Conservation (phyloP, 2,888 invertebrate species). For the Trisateles emortualis region DNA sequence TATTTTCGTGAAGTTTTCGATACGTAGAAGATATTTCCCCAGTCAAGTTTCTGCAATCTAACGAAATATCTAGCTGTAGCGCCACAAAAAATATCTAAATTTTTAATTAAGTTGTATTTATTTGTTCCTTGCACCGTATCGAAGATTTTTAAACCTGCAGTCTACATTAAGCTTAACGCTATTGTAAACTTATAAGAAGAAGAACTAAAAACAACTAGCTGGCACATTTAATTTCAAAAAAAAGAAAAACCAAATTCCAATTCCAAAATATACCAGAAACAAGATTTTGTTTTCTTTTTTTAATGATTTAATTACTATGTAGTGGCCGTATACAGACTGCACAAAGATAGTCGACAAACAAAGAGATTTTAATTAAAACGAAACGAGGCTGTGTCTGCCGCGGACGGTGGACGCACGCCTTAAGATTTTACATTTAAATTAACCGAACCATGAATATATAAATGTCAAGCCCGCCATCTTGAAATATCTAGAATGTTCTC, state of each 20-base stretch:
- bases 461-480: constrained; percentile 35
- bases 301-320: constrained; percentile 49
- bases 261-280: constrained; percentile 18
- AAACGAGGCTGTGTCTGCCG: constrained; percentile 20
- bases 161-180: no score
- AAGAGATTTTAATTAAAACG: constrained; percentile 52
- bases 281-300: constrained; percentile 19
- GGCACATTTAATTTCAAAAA: background rate
- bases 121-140: no score
- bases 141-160: no score
- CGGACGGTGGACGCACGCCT: constrained; percentile 41
- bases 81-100: no score
- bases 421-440: constrained; percentile 54
- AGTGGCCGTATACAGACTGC: constrained; percentile 35
- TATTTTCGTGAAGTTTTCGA: no score
- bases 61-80: no score
- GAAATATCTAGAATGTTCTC: constrained; percentile 28
- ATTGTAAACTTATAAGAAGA: no score
- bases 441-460: constrained; percentile 46
- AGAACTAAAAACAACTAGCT: background rate
- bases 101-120: no score
- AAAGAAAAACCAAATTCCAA: constrained; percentile 6
- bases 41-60: no score
- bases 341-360: constrained; percentile 48
- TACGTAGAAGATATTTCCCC: no score